These are phyloP conservation scores for Diarsia dahlii DNA, from an alignment of 2,888 invertebrate species.

Conservation along the genomic window DNA sequence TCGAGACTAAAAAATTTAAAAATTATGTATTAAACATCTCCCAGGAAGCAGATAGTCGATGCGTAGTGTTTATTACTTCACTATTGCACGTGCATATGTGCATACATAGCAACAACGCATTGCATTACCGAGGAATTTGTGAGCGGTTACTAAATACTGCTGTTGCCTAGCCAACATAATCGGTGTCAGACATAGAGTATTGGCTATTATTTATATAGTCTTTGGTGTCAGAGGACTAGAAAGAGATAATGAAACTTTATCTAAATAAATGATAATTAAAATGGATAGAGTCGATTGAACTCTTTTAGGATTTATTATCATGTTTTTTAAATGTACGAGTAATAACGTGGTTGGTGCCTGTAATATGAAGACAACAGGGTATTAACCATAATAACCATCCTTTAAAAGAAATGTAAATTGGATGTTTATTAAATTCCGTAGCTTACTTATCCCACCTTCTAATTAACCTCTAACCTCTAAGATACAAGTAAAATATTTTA, in stretches of 20 bases:
- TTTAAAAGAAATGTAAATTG: neutral
- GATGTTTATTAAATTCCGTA: neutral
- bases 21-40: neutral
- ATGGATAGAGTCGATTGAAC: neutral
- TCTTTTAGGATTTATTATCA: neutral
- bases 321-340: too few relatives aligned
- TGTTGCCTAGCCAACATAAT: slow-evolving; percentile 6
- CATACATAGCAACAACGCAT: slow-evolving; percentile 37
- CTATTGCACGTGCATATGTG: slow-evolving; percentile 37
- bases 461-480: neutral
- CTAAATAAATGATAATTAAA: neutral
- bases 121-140: slow-evolving; percentile 25
- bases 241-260: neutral
- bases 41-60: slow-evolving; percentile 8
- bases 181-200: too few relatives aligned
- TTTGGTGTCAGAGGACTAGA: neutral
- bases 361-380: neutral
- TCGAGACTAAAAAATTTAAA: neutral
- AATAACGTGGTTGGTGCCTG: too few relatives aligned
- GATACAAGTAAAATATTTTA: neutral
- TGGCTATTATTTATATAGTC: too few relatives aligned
- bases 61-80: slow-evolving; percentile 12
- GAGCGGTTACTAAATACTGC: slow-evolving; percentile 11
- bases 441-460: neutral
- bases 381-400: neutral